These are phyloP conservation scores for Drosophila prosaltans DNA, from an alignment of 1,140 invertebrate genomes.

Conservation along the genomic window DNA sequence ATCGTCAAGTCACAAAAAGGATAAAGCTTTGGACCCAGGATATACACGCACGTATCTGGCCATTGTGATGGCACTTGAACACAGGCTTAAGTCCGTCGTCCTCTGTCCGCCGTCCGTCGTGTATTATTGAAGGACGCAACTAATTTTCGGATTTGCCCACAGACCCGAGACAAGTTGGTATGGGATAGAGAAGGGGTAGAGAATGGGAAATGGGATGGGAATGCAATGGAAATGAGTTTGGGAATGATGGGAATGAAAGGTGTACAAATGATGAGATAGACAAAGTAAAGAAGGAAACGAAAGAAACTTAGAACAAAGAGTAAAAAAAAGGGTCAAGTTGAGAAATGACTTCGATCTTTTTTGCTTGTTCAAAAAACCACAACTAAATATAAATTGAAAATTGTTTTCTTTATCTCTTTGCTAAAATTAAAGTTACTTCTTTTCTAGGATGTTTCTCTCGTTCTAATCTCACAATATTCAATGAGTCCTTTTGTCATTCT, in stretches of 20 bases:
- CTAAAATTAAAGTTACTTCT: no score
- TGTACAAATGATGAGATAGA: constrained; percentile 7
- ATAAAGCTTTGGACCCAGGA: constrained; percentile 29
- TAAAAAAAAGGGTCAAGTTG: neutral
- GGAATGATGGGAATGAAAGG: neutral
- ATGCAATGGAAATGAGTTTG: no score
- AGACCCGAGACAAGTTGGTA: constrained; percentile 1
- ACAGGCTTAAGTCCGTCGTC: constrained; percentile 46
- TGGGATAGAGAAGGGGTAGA: neutral
- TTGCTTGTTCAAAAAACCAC: no score
- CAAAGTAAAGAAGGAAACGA: neutral
- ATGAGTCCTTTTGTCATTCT: neutral
- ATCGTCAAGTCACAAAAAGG: constrained; percentile 53
- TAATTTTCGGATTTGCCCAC: constrained; percentile 55
- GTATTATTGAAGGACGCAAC: constrained; percentile 51
- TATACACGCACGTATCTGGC: constrained; percentile 30
- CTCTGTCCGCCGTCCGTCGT: constrained; percentile 4
- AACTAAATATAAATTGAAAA: no score
- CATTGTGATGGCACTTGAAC: constrained; percentile 25
- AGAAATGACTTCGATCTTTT: no score
- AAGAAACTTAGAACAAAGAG: neutral
- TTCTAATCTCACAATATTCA: neutral
- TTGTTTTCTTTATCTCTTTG: no score
- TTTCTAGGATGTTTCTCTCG: no score
- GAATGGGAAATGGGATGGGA: neutral